Conservation (phyloP, 2,888 invertebrate genomes). For the Callyntrura sp. region DNA sequence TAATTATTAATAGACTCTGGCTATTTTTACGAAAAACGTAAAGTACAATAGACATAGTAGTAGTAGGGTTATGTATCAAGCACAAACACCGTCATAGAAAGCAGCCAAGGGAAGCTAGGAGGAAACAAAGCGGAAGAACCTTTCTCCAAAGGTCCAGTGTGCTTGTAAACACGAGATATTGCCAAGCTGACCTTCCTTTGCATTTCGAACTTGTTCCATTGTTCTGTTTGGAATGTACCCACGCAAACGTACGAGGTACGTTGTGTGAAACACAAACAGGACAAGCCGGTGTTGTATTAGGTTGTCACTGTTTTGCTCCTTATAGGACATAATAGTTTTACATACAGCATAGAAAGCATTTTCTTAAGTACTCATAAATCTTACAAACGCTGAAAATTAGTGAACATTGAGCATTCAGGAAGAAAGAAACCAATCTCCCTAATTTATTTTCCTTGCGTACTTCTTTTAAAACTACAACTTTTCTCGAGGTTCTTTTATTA, state of each 20-base stretch:
- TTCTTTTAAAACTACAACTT: conserved; percentile 51
- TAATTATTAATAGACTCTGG: no score
- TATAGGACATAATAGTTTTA: neutral
- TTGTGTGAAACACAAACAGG: neutral
- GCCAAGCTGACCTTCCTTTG: conserved; percentile 67
- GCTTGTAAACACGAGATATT: conserved; percentile 63
- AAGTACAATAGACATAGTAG: no score
- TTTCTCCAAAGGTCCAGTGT: conserved; percentile 31
- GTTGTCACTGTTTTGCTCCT: neutral
- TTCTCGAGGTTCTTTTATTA: neutral
- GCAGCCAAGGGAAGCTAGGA: conserved; percentile 31
- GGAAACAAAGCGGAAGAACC: conserved; percentile 24
- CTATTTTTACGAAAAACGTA: neutral
- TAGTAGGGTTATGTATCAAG: neutral
- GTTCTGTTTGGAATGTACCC: neutral
- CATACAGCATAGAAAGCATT: conserved; percentile 22
- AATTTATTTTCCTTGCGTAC: conserved; percentile 67
- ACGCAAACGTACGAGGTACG: no score
- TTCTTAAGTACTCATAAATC: conserved; percentile 72
- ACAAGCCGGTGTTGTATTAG: neutral
- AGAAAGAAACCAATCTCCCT: conserved; percentile 68
- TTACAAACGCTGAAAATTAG: conserved; percentile 74
- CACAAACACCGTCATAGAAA: neutral
- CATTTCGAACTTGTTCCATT: conserved; percentile 21
- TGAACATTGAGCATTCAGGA: conserved; percentile 40